Conservation (phyloP, 2,113 vertebrate species). For the Passer domesticus region DNA sequence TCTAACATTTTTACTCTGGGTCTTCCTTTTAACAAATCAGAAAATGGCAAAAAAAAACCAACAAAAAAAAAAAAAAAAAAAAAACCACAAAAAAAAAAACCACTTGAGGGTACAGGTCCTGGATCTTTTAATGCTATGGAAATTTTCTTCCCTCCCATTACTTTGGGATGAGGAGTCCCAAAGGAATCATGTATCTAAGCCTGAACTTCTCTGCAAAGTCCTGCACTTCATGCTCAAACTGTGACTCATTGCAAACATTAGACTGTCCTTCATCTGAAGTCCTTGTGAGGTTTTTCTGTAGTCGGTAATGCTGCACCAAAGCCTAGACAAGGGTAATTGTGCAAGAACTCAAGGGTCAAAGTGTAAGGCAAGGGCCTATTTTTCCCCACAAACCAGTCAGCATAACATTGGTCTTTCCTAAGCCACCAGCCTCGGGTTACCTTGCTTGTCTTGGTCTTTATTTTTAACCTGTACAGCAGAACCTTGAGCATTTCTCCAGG, state of each 20-base stretch:
- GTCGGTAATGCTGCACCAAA: neutral
- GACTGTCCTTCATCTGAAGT: neutral
- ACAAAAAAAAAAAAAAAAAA: too few species aligned
- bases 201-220: neutral
- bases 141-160: neutral
- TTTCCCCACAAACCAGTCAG: neutral
- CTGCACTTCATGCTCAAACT: neutral
- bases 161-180: neutral
- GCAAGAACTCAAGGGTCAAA: neutral
- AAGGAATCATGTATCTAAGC: accelerated
- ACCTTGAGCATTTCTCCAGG: neutral
- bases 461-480: neutral
- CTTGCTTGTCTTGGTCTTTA: neutral
- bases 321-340: neutral
- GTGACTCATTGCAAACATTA: neutral
- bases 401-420: neutral
- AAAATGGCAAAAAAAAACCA: neutral
- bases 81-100: too few species aligned
- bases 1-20: neutral
- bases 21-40: neutral
- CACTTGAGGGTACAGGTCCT: neutral
- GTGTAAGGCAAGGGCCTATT: neutral
- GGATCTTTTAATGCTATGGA: neutral
- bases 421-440: neutral
- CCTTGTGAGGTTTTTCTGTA: neutral